Percentiles rank a stretch among this genome's conserved stretches.
phyloP scores from a whole-genome alignment of 2,113 vertebrate species.

The Sminthopsis crassicaudata region DNA sequence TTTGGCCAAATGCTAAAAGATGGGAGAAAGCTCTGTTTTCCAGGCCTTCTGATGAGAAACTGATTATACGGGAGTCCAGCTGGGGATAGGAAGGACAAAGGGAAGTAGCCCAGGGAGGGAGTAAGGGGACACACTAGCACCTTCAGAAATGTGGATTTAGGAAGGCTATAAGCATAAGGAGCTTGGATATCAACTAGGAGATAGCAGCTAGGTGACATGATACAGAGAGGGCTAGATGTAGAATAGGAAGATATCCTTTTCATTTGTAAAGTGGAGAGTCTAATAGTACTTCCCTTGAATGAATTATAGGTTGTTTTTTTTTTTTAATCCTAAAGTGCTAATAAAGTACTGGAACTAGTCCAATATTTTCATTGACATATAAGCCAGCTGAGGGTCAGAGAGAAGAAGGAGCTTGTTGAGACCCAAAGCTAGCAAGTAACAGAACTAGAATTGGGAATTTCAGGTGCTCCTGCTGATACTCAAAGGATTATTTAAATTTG shows the following conservation, averaged over 20 bases:
- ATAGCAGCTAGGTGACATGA: neutral
- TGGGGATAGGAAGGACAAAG: neutral
- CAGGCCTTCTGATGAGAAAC: neutral
- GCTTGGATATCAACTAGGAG: neutral
- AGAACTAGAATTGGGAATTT: too few relatives aligned
- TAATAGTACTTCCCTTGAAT: neutral
- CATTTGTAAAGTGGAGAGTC: neutral
- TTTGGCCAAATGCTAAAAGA: neutral
- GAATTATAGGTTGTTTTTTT: neutral
- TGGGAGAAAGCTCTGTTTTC: neutral
- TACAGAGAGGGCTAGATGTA: neutral
- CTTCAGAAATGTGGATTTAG: rapidly evolving
- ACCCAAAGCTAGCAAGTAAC: too few relatives aligned
- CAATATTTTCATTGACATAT: too few relatives aligned
- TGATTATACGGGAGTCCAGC: neutral
- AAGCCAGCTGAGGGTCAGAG: neutral
- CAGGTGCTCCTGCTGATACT: too few relatives aligned
- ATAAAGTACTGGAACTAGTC: too few relatives aligned
- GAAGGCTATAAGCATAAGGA: neutral
- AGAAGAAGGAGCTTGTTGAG: too few relatives aligned
- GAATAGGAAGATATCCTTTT: neutral
- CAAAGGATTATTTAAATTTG: too few relatives aligned
- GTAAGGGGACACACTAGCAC: neutral
- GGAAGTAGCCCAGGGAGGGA: neutral
- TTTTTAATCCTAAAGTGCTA: neutral